A percentile compares a stretch with the other conserved stretches of the same genome.
phyloP scores from a whole-genome alignment of 1,140 invertebrate species.

The Hylaeus volcanicus region DNA sequence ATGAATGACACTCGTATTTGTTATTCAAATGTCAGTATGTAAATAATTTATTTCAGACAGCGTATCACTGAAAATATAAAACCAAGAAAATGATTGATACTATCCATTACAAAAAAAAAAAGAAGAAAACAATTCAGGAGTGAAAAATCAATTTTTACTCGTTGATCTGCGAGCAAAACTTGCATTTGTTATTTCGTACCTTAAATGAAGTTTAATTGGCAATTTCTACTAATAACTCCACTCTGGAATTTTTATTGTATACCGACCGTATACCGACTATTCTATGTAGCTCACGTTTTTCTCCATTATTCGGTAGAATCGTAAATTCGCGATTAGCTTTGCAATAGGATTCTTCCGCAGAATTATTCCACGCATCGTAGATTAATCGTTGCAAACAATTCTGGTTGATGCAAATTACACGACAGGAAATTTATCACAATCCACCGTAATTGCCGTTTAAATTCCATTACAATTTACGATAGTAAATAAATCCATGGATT shows the following conservation, averaged over 20 bases:
- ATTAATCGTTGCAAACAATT: slow-evolving; percentile 19
- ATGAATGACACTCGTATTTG: too few species aligned
- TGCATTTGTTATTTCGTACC: background rate
- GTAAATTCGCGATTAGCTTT: slow-evolving; percentile 33
- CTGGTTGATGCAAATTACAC: background rate
- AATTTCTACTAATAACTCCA: slow-evolving; percentile 1
- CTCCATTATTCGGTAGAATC: slow-evolving; percentile 3
- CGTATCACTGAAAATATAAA: too few species aligned
- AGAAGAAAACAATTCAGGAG: too few species aligned
- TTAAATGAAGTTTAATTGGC: background rate
- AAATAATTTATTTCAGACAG: too few species aligned
- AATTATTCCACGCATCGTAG: background rate
- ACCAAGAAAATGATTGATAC: too few species aligned
- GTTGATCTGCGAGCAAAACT: background rate
- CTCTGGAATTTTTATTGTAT: background rate
- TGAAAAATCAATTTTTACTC: background rate
- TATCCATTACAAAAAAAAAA: too few species aligned
- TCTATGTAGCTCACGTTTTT: too few species aligned
- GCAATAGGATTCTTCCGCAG: slow-evolving; percentile 20
- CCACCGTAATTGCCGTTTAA: background rate
- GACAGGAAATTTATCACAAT: background rate
- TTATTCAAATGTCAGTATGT: too few species aligned
- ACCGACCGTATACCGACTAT: background rate
- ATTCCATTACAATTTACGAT: background rate
- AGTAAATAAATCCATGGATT: background rate